Conservation (phyloP, 1,140 invertebrate species). For the Tetraneura akinire region DNA sequence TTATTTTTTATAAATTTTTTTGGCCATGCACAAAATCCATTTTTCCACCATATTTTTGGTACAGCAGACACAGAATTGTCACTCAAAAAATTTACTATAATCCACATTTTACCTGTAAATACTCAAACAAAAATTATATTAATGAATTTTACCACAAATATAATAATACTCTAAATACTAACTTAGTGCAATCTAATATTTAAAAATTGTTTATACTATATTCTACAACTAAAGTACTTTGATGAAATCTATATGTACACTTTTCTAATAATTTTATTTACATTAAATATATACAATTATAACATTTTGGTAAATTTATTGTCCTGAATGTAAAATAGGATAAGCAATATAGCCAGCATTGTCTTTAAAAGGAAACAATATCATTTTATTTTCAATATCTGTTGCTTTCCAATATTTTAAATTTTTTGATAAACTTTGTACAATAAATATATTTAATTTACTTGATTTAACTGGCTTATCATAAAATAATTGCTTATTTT, state of each 20-base stretch:
- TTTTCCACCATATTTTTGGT: background rate
- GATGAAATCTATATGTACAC: too few species aligned
- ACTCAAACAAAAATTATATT: background rate
- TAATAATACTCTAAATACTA: background rate
- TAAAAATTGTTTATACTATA: too few species aligned
- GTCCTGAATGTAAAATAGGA: background rate
- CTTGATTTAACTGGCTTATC: background rate
- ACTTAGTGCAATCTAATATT: background rate
- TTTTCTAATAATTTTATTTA: background rate
- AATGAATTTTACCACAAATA: background rate
- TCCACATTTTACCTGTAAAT: background rate
- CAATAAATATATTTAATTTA: background rate
- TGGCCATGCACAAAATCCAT: background rate
- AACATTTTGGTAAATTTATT: background rate
- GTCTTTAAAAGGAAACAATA: background rate
- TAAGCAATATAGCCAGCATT: background rate
- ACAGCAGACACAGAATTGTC: background rate
- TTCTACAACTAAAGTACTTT: too few species aligned
- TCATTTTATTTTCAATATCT: background rate
- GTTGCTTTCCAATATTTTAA: background rate
- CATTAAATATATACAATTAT: background rate
- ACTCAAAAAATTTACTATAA: background rate
- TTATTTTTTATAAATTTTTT: background rate
- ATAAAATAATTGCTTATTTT: background rate
- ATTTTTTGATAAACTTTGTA: background rate